Evolutionary conservation across 2,888 invertebrate genomes (phyloP), one percentile per base, ranked within the genome.

Genomic region (Stenurella melanura): DNA sequence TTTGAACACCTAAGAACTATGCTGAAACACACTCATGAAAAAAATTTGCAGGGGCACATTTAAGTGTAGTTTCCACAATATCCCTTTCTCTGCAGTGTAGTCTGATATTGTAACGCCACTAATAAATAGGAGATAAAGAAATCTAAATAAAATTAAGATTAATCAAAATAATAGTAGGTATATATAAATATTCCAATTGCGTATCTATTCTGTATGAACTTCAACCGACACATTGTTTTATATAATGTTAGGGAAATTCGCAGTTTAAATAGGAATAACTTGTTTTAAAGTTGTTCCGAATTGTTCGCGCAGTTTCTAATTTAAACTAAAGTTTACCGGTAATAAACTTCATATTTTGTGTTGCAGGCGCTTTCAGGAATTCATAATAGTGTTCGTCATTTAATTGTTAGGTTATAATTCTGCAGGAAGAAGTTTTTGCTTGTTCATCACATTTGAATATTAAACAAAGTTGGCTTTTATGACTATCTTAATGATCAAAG

Each of bases 261-360:
- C 66, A 19, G 67, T n/a, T 67, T 67, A 54, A 21, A 54, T 50
- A 50, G 67, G n/a, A 79, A 76, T 76, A 76, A 74, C 75, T 73
- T 77, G 75, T 79, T 75, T 77, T 67, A 61, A 75, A 77, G 71
- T 75, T 80, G 76, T 75, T 64, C 50, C 68, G 66, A 75, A 72
- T 75, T 75, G 74, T 78, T 77, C 73, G 71, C 64, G 77, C 78
- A 80, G 77, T 77, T 78, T 76, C 64, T 77, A 80, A 78, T 74
- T 80, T 73, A 73, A 78, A 78, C 77, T 75, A 72, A 78, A 80
- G 77, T 78, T 80, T 73, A 63, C 73, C 68, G 54, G 73, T 73
- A 73, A 73, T 75, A 76, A 80, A 80, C 75, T 80, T 80, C 66
- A 73, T 77, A 76, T 77, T 75, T 77, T 74, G 78, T 75, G 34